Evolutionary conservation across 2,113 vertebrate genomes (phyloP), one percentile per base, ranked within the genome.

Genomic region (Cettia cetti): DNA sequence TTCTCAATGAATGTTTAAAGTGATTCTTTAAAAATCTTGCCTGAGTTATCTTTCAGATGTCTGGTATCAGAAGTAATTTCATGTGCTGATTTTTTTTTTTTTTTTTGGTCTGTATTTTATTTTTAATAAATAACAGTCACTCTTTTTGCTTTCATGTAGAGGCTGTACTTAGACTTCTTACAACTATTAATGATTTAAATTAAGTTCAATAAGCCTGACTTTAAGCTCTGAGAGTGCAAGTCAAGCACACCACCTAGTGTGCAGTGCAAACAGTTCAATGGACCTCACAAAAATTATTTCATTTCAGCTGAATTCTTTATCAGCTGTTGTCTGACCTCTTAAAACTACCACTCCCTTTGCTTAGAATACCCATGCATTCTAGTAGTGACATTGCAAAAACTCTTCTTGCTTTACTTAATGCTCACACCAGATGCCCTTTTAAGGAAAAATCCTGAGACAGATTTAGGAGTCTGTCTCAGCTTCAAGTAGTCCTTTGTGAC

Each of bases 171-270:
- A 15, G 59, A 82, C 28, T 61, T 78, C 44, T 56, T 69, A 40
- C 28, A 54, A 13, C 6, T 56, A 49, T 40, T 63, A 59, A 59
- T 14, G 22, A 40, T 44, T 89, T 70, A 74, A 86, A 80, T 63
- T 21, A 54, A 92, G 60, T n/a, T 59, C 63, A 44, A 0, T 74
- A 57, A 30, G 63, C 74, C 63, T 77, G 90, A 74, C 72, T 96
- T 75, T 6, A 59, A 31, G 52, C 31, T 92, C 52, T 57, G 54
- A 80, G 78, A 93, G 87, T 80, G 81, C 85, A 95, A 96, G 93
- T 86, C 92, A 96, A 93, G 90, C 47, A 95, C 96, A 94, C 96
- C 96, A 97, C 85, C 96, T 97, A 97, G 96, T 89, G 97, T 91
- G 85, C 94, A 91, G 47, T 63, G 63, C 68, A 83, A 92, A 95